Base-by-base conservation (phyloP, 1,140 invertebrate species). In the Bombus fervidus region DNA sequence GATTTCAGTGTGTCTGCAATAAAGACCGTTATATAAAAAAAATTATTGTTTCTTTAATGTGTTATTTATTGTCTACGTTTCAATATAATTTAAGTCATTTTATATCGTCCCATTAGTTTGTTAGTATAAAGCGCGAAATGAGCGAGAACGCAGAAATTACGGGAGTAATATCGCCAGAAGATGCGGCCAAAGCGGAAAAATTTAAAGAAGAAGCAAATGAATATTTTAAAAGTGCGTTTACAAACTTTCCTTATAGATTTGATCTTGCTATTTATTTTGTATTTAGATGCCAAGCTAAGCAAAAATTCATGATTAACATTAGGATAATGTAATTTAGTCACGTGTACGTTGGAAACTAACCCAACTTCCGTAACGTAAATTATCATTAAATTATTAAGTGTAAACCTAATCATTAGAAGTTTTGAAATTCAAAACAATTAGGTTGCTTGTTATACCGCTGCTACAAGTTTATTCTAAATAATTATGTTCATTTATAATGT, bases 161-260 rank as follows among this genome's bases (percentile, higher is more conserved):
- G 12, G 87, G 79, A 82, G 79, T 80, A n/a, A 86, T 90, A 74
- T 91, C 92, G 53, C 87, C 92, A 64, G 95, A 96, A 91, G 93
- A 95, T 87, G 92, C 93, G 34, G 91, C 95, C 81, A 94, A 95
- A 92, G 98, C 98, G 18, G 97, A 98, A 95, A 96, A 96, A 91
- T 95, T 97, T 81, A 99, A 98, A 96, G 97, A 97, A 92, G 96
- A 97, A 93, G 98, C 98, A 25, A 99, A 99, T 95, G 96, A 97
- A 91, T 97, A 95, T 93, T 98, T 98, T 93, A 98, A 98, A 96
- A 97, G 98, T 98, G 96, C 95, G 96, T 81, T 74, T 73, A 66
- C 22, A 22, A 37, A 31, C 39, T 62, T 22, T 64, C 25, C 31
- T 18, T 22, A n/a, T 1, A 25, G 41, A 47, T 59, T n/a, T 41